A percentile compares a stretch with the other conserved stretches of the same genome.
Conservation (phyloP, 2,797 vertebrate species). For the Gadopsis marmoratus region DNA sequence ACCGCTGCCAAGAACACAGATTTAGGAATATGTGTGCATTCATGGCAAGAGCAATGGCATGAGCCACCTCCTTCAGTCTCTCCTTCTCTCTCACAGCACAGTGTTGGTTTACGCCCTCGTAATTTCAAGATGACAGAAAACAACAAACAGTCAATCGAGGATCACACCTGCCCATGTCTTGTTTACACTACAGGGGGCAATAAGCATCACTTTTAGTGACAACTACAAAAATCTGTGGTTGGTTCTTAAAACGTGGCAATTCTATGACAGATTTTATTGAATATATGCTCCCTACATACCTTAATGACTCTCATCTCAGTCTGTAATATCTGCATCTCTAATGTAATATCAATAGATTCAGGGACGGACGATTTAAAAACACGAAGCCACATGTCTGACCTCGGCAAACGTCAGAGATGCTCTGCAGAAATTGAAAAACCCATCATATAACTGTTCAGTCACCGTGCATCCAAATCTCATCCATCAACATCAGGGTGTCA, state of each 20-base stretch:
- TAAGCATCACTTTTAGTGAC: conserved; percentile 12
- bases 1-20: conserved; percentile 60
- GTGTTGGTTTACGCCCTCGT: background rate
- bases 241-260: background rate
- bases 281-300: background rate
- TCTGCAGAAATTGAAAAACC: conserved; percentile 21
- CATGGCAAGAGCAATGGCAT: conserved; percentile 40
- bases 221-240: background rate
- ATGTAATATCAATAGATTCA: conserved; percentile 42
- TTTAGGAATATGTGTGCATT: conserved; percentile 54
- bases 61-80: conserved; percentile 26
- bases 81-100: conserved; percentile 18
- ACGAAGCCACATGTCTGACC: conserved; percentile 28
- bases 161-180: conserved; percentile 1
- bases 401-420: conserved; percentile 27
- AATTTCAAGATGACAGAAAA: conserved; percentile 18
- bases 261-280: background rate
- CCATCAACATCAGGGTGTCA: conserved; percentile 47
- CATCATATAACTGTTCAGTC: conserved; percentile 44
- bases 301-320: conserved; percentile 20
- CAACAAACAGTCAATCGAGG: background rate
- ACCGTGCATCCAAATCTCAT: conserved; percentile 45
- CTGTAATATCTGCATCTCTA: conserved; percentile 42
- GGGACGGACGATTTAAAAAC: background rate
- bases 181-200: conserved; percentile 50